phyloP scores from a whole-genome alignment of 2,113 vertebrate species.

The Ia io region DNA sequence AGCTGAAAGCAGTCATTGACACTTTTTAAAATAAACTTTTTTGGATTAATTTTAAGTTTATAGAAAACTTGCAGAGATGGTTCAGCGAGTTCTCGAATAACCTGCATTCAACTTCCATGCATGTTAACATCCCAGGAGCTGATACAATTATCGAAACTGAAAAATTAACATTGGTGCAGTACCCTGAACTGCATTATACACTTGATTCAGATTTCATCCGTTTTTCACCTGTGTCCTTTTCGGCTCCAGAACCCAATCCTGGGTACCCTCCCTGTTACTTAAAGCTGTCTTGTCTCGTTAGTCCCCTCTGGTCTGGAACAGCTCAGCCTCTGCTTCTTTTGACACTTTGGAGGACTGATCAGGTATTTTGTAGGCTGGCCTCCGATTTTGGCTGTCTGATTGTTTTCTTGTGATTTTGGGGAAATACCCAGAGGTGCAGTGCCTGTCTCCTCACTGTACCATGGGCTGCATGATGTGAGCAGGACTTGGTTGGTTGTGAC shows the following conservation, averaged over 20 bases:
- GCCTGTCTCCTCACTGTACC: background rate
- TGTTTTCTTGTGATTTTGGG: background rate
- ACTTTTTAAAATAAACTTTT: background rate
- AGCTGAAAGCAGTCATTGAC: background rate
- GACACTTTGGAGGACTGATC: background rate
- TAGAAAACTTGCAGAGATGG: background rate
- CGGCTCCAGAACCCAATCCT: background rate
- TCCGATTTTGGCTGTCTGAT: background rate
- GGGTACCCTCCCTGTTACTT: background rate
- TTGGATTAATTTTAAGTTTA: slow-evolving; percentile 1
- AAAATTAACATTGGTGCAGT: background rate
- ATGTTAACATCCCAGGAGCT: background rate
- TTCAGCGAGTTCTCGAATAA: background rate
- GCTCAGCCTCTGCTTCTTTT: background rate
- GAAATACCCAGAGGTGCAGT: background rate
- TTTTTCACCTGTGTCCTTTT: background rate
- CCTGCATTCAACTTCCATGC: background rate
- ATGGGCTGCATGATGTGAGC: background rate
- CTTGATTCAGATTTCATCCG: background rate
- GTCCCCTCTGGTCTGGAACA: background rate
- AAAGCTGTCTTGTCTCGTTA: background rate
- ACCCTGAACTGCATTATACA: background rate
- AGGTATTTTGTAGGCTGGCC: background rate
- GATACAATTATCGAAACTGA: background rate
- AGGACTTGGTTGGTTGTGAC: background rate